Base-by-base conservation (phyloP, 2,113 vertebrate genomes). In the Rhizomys pruinosus region DNA sequence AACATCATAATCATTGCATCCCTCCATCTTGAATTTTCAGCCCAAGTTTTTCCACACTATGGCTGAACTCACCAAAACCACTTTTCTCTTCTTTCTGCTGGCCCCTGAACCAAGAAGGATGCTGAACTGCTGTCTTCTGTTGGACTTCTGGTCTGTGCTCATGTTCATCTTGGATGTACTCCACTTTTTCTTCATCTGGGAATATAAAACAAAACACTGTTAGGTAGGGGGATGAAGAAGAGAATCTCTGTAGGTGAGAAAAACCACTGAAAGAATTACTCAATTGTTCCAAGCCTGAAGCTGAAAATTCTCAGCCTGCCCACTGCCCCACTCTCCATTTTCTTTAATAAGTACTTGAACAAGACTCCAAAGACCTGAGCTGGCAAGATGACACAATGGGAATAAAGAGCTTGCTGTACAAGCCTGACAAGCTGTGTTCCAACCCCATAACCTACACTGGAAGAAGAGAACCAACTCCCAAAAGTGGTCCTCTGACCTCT, bases 31-130 rank as follows among this genome's bases (percentile, higher is more conserved):
- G 68, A 84, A 86, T 61, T 79, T 44, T 95, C 66, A 89, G 22
- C 37, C 39, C 84, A 87, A 37, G 39, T 19, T 97, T 96, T 94
- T 82, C 42, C 39, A 93, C 89, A 91, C 32, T 22, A 76, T 25
- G 25, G 6, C 29, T 81, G 34, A 95, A 94, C 97, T 97, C 84
- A 98, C 97, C 90, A 94, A 97, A 96, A 90, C 92, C 63, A 95
- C 77, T 81, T 79, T 59, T 81, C 8, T 89, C 93, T 77, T 39
- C 57, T 87, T 97, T 93, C 86, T 96, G 88, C 66, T 88, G 96
- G 23, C 78, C 87, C 32, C 19, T 69, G 34, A 85, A 90, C 82
- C 93, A 93, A 95, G 95, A 92, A 94, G 88, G 63, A 95, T 59
- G 89, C 63, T 86, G 94, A 86, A 93, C 87, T 27, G 68, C 71